Conservation (phyloP, 2,888 invertebrate genomes). For the Cetonia aurata region DNA sequence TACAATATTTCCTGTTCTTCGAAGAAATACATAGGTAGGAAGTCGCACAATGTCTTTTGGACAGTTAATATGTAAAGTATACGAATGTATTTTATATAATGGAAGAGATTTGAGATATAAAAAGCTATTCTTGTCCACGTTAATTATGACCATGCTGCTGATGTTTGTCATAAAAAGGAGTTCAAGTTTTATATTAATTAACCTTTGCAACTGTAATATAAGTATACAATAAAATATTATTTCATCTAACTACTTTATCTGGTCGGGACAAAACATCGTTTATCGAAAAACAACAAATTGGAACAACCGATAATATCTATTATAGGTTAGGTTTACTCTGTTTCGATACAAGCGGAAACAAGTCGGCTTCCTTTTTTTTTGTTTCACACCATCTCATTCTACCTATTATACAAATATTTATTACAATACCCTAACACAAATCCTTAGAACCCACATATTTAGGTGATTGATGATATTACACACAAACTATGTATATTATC, state of each 20-base stretch:
- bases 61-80: background rate
- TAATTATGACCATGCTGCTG: no score
- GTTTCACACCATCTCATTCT: slow-evolving; percentile 48
- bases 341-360: background rate
- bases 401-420: slow-evolving; percentile 58
- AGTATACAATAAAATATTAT: no score
- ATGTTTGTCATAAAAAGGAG: no score
- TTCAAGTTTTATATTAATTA: no score
- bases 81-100: background rate
- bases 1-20: background rate
- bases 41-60: background rate
- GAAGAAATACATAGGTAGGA: background rate
- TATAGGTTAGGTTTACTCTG: no score
- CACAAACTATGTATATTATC: slow-evolving; percentile 52
- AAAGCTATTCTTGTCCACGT: slow-evolving; percentile 11
- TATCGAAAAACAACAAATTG: no score
- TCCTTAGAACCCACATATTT: slow-evolving; percentile 55
- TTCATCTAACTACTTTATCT: no score
- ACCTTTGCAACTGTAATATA: no score
- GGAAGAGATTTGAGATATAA: slow-evolving; percentile 10
- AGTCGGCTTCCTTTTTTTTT: slow-evolving; percentile 8
- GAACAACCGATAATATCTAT: no score
- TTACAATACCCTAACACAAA: slow-evolving; percentile 59
- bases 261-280: no score
- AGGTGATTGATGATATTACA: slow-evolving; percentile 53